Percentiles rank a stretch among this genome's conserved stretches.
phyloP scores from a whole-genome alignment of 2,797 vertebrate genomes.

The Muscicapa comitata region DNA sequence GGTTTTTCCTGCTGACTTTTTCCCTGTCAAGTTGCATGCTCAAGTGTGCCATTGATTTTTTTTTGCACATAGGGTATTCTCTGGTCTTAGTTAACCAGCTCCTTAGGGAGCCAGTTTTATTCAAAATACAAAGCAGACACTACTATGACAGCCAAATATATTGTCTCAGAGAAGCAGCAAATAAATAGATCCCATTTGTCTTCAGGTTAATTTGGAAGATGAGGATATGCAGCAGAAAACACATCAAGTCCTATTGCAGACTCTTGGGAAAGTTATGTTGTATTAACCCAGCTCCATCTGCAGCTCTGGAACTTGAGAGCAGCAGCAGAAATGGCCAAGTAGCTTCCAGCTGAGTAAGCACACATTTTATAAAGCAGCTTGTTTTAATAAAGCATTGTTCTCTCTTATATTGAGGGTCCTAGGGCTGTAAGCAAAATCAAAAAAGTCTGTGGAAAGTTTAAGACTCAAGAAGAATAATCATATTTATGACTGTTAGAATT shows the following conservation, averaged over 20 bases:
- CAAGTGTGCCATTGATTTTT: background rate
- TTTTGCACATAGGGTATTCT: background rate
- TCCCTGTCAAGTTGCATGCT: background rate
- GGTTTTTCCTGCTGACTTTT: background rate
- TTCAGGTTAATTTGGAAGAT: constrained; percentile 18
- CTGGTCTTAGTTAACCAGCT: background rate
- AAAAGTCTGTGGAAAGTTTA: background rate
- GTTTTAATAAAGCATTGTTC: constrained; percentile 41
- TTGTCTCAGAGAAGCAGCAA: constrained; percentile 4
- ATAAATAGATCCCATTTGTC: constrained; percentile 12
- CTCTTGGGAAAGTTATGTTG: constrained; percentile 7
- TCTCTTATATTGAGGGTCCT: background rate
- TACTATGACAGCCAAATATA: background rate
- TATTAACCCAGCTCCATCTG: background rate
- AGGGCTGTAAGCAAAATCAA: background rate
- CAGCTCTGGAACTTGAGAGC: constrained; percentile 31
- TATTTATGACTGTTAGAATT: background rate
- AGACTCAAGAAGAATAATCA: background rate
- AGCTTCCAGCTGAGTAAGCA: constrained; percentile 55
- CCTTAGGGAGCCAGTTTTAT: background rate
- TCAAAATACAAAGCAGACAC: constrained; percentile 1
- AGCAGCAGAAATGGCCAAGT: constrained; percentile 5
- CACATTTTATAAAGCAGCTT: constrained; percentile 14
- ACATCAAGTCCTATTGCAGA: background rate
- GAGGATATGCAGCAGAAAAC: background rate